These are phyloP conservation scores for Argyra leucocephala DNA, from an alignment of 2,888 invertebrate species.

Conservation along the genomic window DNA sequence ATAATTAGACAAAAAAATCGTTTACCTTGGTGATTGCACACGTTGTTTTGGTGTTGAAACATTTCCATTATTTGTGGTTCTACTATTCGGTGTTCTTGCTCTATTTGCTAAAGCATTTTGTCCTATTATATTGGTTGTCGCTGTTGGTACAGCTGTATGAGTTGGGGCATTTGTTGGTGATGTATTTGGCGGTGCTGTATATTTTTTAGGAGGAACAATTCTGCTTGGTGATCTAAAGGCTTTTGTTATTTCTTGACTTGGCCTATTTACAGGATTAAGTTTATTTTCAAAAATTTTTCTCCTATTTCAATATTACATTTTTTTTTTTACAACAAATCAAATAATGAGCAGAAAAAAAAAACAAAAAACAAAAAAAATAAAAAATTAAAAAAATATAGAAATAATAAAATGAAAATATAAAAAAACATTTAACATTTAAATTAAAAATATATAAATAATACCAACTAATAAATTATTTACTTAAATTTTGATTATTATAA, in stretches of 20 bases:
- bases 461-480: no score
- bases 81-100: slow-evolving; percentile 36
- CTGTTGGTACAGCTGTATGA: slow-evolving; percentile 15
- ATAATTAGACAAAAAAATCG: no score
- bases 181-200: slow-evolving; percentile 31
- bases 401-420: background rate
- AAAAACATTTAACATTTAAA: background rate
- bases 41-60: slow-evolving; percentile 38
- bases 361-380: slow-evolving; percentile 8
- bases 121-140: slow-evolving; percentile 22
- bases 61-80: slow-evolving; percentile 31
- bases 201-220: slow-evolving; percentile 42
- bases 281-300: background rate
- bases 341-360: slow-evolving; percentile 23
- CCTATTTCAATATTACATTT: slow-evolving; percentile 17
- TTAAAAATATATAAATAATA: background rate
- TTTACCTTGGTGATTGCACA: slow-evolving; percentile 39
- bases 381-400: slow-evolving; percentile 16
- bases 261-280: background rate
- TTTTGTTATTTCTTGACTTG: slow-evolving; percentile 21
- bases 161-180: slow-evolving; percentile 14
- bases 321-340: slow-evolving; percentile 21
- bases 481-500: no score
- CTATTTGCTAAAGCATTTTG: slow-evolving; percentile 27
- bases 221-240: slow-evolving; percentile 41